Evolutionary conservation across 1,140 invertebrate species (phyloP).

Genomic region (Stegodyphus mimosarum): DNA sequence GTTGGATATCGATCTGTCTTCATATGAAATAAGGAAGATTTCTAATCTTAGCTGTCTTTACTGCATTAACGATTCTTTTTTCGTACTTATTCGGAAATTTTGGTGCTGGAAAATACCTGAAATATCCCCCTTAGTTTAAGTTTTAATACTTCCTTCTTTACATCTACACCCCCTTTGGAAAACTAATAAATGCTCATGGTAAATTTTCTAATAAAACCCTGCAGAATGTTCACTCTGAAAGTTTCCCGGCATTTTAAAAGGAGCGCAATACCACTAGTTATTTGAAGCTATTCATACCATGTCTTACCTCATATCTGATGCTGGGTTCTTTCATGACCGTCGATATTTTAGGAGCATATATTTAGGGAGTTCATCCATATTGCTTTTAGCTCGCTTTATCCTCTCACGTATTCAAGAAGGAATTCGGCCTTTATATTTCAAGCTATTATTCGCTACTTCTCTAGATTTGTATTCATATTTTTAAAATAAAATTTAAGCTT

Average conservation of each 20-base stretch:
- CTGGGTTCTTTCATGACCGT: conserved; percentile 6
- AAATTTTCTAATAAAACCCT: conserved; percentile 40
- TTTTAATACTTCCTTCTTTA: conserved; percentile 12
- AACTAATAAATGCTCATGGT: conserved; percentile 1
- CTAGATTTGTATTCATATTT: no score
- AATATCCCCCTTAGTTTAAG: not conserved
- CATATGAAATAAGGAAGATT: no score
- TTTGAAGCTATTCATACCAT: conserved; percentile 1
- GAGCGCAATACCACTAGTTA: conserved; percentile 5
- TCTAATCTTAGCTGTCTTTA: no score
- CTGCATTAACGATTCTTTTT: no score
- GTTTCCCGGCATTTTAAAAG: conserved; percentile 27
- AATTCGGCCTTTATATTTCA: no score
- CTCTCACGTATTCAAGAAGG: no score
- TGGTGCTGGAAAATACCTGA: no score
- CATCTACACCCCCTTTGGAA: not conserved
- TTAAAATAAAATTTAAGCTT: no score
- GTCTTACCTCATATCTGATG: conserved; percentile 7
- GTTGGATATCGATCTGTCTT: no score
- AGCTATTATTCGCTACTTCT: no score
- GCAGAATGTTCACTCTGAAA: conserved; percentile 7
- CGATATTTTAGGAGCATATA: not conserved
- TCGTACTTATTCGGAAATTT: no score
- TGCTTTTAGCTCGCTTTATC: not conserved
- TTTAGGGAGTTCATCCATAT: conserved; percentile 16